Percentiles rank a stretch among this genome's conserved stretches.
Evolutionary conservation across 1,140 invertebrate genomes (phyloP).

Genomic region (Hyles vespertilio): DNA sequence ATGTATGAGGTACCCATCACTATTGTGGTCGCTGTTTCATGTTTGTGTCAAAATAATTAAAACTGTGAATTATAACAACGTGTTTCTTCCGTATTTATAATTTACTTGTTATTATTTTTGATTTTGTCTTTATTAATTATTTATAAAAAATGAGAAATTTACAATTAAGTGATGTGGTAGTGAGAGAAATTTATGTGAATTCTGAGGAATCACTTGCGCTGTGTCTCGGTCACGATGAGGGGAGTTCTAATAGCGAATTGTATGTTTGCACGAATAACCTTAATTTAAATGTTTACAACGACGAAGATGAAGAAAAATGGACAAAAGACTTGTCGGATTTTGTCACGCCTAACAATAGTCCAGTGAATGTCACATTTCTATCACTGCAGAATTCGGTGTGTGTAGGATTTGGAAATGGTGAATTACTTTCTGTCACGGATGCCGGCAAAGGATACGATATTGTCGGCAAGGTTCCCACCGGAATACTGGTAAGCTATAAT

Average conservation of each 20-base stretch:
- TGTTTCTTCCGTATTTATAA: too few species aligned
- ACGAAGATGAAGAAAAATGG: constrained; percentile 45
- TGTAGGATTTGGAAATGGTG: constrained; percentile 55
- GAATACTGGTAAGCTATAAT: constrained; percentile 48
- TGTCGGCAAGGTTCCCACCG: constrained; percentile 50
- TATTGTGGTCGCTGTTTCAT: background rate
- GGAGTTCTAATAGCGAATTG: constrained; percentile 38
- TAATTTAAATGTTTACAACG: constrained; percentile 43
- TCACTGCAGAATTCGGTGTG: constrained; percentile 49
- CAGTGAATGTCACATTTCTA: constrained; percentile 59
- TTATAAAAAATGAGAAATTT: constrained; percentile 51
- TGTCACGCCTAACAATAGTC: constrained; percentile 31
- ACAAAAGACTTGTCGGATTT: constrained; percentile 44
- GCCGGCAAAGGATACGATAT: constrained; percentile 39
- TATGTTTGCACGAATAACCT: constrained; percentile 63
- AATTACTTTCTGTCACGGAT: constrained; percentile 48
- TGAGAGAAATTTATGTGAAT: constrained; percentile 35
- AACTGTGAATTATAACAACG: too few species aligned
- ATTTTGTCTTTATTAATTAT: constrained; percentile 1
- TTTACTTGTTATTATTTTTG: too few species aligned
- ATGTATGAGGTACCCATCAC: too few species aligned
- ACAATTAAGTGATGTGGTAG: constrained; percentile 43
- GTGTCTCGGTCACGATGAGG: constrained; percentile 49
- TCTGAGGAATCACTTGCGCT: constrained; percentile 32
- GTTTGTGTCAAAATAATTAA: too few species aligned